Evolutionary conservation across 2,113 vertebrate species (phyloP), one percentile per base, ranked within the genome.

Genomic region (Megatriorchis doriae): DNA sequence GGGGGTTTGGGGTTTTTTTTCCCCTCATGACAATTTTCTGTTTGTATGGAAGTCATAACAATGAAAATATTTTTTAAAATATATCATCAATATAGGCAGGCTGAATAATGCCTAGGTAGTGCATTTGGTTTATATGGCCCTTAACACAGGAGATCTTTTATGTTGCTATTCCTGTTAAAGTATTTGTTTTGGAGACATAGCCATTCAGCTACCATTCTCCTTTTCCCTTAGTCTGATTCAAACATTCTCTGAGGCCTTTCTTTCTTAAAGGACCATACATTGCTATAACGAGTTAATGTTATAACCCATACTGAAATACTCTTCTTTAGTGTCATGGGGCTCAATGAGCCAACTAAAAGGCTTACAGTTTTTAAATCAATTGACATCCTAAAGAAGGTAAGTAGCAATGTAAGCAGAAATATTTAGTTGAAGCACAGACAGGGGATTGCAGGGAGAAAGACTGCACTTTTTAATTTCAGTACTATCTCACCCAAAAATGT

Each of bases 291-390:
- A 95, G 77, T 94, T 97, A 94, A 91, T 94, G 87, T 88, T 92
- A 74, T 42, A 96, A 59, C 9, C 62, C n/a, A 70, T 63, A 89
- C n/a, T 63, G 58, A 94, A 95, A 81, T 87, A 68, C 29, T 84
- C 63, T 93, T 95, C 52, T 86, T 21, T 21, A 84, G 36, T 71
- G 81, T 93, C 75, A 42, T 17, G 3, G 45, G 77, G 31, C 56
- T 80, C 15, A 15, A 66, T n/a, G 43, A 96, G 71, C 50, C 65
- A 86, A 81, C 21, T 68, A 94, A 96, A 89, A 96, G 21, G 2
- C 45, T 95, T 92, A 43, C 47, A 81, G 90, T 96, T 94, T 97
- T 94, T 96, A 97, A 98, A 96, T 52, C 90, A 95, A 93, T 88
- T 95, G 94, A 95, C 40, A n/a, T 65, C 48, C 23, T 61, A 80